phyloP scores from a whole-genome alignment of 1,140 invertebrate species.

The Pogonomyrmex californicus region DNA sequence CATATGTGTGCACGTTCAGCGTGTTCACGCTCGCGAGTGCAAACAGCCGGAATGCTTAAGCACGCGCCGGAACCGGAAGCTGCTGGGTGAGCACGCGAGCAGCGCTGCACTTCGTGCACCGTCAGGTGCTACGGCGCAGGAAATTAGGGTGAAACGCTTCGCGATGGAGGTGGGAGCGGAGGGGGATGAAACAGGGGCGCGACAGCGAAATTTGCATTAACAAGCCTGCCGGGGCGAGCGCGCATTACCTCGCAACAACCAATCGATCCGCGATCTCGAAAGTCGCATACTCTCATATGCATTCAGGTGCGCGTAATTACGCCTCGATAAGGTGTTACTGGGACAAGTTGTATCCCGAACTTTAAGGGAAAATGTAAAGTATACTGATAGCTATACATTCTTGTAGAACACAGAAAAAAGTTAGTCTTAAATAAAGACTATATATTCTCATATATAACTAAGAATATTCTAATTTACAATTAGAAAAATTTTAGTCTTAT shows the following conservation, averaged over 20 bases:
- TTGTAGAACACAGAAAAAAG: neutral
- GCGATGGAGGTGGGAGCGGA: conserved; percentile 1
- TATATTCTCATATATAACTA: too few species aligned
- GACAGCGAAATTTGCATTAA: conserved; percentile 63
- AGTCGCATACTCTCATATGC: neutral
- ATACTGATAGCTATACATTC: neutral
- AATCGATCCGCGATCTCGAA: conserved; percentile 25
- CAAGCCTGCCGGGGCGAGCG: conserved; percentile 15
- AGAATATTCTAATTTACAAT: too few species aligned
- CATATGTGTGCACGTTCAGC: neutral
- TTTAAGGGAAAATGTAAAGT: neutral
- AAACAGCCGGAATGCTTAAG: conserved; percentile 68
- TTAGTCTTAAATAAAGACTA: too few species aligned
- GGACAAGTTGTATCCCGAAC: neutral
- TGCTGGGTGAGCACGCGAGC: conserved; percentile 76
- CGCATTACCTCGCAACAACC: conserved; percentile 23
- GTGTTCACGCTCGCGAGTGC: conserved; percentile 36
- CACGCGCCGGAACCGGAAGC: conserved; percentile 81
- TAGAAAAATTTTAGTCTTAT: too few species aligned
- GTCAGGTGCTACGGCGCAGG: conserved; percentile 66
- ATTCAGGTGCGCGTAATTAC: conserved; percentile 38
- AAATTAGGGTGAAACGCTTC: conserved; percentile 74
- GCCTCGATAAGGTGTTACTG: neutral
- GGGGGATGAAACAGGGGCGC: neutral
- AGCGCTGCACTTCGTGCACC: conserved; percentile 64